Base-by-base conservation (phyloP, 2,797 vertebrate species). In the Muscicapa comitata region DNA sequence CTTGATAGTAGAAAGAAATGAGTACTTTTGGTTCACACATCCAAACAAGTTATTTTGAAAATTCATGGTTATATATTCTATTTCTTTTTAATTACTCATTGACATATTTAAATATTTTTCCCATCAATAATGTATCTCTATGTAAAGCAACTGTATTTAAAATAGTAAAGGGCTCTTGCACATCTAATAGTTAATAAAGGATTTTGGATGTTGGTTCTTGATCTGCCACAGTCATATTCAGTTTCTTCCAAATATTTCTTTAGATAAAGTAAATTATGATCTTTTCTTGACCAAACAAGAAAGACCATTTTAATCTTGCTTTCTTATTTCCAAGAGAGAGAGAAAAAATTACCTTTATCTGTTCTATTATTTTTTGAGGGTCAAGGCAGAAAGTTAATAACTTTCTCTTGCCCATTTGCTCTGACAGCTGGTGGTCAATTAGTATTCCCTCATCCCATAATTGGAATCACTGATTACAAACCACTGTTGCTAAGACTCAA, bases 341-440 rank as follows among this genome's bases (percentile, higher is more conserved):
- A 17, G 72, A 84, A 47, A 42, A 24, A n/a, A 51, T 20, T 38
- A 47, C 21, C 38, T 92, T 1, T 83, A 77, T 77, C 57, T 80
- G 23, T 72, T 89, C 20, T 86, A 61, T 80, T 88, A 53, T 40
- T 38, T 70, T 95, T 72, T 95, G 81, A 93, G 89, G 75, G 88
- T 96, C 93, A 94, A 70, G 79, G 72, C 17, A 80, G 51, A 93
- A 94, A 92, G 89, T 86, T 96, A 93, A 94, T 96, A 91, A 72
- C 72, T 91, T 93, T 85, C 75, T 91, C 68, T 91, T 95, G 81
- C 61, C 94, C 92, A 80, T 95, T 97, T 95, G 72, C 85, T 94
- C 89, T 96, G 92, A 95, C 87, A 97, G 87, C 89, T 97, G 89
- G 91, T 10, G 33, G 89, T 94, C 94, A 97, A 90, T 96, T 96